phyloP scores from a whole-genome alignment of 2,113 vertebrate genomes.

The Chrysemys picta region DNA sequence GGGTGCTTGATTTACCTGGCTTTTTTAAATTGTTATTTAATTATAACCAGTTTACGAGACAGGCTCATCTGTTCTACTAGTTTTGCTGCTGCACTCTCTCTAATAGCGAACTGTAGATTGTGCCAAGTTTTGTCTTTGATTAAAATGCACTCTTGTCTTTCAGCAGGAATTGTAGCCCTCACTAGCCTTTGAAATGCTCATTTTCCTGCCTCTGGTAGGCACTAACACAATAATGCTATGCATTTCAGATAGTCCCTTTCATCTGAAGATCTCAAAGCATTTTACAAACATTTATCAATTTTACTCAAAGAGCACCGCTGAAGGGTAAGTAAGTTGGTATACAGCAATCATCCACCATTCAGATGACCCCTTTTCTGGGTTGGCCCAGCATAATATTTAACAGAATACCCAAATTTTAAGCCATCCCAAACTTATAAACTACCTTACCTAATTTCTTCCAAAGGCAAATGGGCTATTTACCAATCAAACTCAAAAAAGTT shows the following conservation, averaged over 20 bases:
- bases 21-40: not conserved
- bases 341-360: not conserved
- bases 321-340: not conserved
- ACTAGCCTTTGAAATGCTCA: not conserved
- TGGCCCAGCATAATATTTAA: not conserved
- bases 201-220: not conserved
- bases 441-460: not conserved
- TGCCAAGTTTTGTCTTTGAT: not conserved
- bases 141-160: not conserved
- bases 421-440: not conserved
- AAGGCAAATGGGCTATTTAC: not conserved
- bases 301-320: not conserved
- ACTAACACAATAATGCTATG: not conserved
- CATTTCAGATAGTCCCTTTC: not conserved
- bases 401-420: not conserved
- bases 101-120: not conserved
- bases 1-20: not conserved
- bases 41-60: not conserved
- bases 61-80: not conserved
- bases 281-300: not conserved
- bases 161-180: not conserved
- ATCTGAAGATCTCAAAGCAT: not conserved
- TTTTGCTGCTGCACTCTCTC: not conserved
- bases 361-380: not conserved
- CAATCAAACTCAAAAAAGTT: not conserved